These are phyloP conservation scores for Siniperca undulata DNA, from an alignment of 2,797 vertebrate species.

Conservation along the genomic window DNA sequence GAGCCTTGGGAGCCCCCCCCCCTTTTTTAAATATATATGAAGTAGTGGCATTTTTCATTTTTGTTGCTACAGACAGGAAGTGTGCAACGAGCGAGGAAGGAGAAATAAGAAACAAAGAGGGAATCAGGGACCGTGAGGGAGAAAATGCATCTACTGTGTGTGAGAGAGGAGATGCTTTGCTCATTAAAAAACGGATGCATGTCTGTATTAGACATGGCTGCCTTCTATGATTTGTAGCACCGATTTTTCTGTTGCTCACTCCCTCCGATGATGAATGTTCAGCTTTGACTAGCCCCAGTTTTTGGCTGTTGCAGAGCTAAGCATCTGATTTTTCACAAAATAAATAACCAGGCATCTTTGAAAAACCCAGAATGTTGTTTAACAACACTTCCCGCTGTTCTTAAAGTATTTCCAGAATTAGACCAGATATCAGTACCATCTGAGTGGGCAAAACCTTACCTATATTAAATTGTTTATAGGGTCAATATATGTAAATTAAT, in stretches of 20 bases:
- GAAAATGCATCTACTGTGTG: slow-evolving; percentile 20
- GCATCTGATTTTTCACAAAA: not conserved
- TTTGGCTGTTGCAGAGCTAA: slow-evolving; percentile 7
- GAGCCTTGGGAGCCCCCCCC: slow-evolving; percentile 44
- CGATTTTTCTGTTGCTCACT: slow-evolving; percentile 36
- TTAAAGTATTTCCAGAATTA: not conserved
- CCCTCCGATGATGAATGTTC: slow-evolving; percentile 34
- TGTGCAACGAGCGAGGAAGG: slow-evolving; percentile 11
- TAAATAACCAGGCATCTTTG: not conserved
- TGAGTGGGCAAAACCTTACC: not conserved
- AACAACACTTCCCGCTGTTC: not conserved
- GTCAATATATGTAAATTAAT: not conserved
- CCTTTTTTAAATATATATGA: slow-evolving; percentile 49
- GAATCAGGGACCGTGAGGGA: slow-evolving; percentile 17
- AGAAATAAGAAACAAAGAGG: slow-evolving; percentile 27
- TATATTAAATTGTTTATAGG: not conserved
- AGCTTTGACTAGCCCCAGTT: slow-evolving; percentile 13
- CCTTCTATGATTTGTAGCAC: slow-evolving; percentile 34
- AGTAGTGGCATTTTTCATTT: slow-evolving; percentile 60
- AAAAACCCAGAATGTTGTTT: not conserved
- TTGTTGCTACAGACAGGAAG: slow-evolving; percentile 44
- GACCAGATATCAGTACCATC: too few species aligned
- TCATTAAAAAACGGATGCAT: slow-evolving; percentile 40
- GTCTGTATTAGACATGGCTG: slow-evolving; percentile 33
- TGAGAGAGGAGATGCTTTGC: slow-evolving; percentile 15